Evolutionary conservation across 2,888 invertebrate species (phyloP), one percentile per base, ranked within the genome.

Genomic region (Lithosia quadra): DNA sequence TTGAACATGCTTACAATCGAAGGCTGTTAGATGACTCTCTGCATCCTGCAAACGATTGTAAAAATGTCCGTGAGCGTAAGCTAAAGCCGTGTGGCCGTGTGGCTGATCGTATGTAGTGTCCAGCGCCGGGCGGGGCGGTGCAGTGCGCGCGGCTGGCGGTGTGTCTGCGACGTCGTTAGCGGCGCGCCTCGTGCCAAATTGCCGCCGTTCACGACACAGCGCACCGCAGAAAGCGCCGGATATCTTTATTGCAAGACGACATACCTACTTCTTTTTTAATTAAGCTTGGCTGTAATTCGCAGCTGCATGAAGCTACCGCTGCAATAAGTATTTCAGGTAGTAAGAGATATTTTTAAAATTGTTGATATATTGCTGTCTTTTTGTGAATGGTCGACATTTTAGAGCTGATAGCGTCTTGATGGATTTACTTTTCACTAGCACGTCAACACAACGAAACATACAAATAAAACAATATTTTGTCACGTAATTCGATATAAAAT

Each of bases 151-250:
- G 0, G 2, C 0, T 15, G 33, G 64, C 59, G 65, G 65, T 49
- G 24, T 34, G 34, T 53, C 43, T 49, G 21, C 9, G 65, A 53
- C 53, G 65, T 65, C 59, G 59, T 59, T 59, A 53, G 28, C 18
- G 49, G 49, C 49, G 24, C 43, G 39, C 21, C 43, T 13, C 34
- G 58, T 33, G 65, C 65, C 65, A 59, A 53, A 65, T 65, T 65
- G 65, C 58, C 49, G 24, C 36, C 39, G 57, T 33, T n/a, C 21
- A 34, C 33, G 67, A 36, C 15, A 63, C 58, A 58, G 53, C 18
- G 57, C 43, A 22, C 53, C 53, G 34, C 24, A 60, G 28, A 22
- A 13, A 39, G 43, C 57, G 18, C 58, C 33, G 58, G 34, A 66
- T 66, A 66, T 34, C 53, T 64, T 64, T 56, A 64, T 64, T 56